Evolutionary conservation across 2,888 invertebrate species (phyloP).

Genomic region (Platerodrilus igneus): DNA sequence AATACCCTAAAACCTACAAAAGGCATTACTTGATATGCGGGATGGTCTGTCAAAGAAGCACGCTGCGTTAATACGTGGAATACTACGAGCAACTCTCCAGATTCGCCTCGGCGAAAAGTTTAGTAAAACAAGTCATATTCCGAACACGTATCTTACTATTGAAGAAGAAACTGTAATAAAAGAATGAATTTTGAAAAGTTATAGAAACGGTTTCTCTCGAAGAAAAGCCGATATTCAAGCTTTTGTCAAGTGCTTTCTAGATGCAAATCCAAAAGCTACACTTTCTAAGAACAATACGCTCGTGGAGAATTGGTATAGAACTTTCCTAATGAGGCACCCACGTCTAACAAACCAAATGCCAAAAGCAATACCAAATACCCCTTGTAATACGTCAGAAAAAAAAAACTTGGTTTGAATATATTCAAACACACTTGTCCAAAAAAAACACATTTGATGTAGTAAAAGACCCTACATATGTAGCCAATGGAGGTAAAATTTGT

Average conservation of each 20-base stretch:
- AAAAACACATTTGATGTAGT: no score
- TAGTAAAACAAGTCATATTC: constrained; percentile 8
- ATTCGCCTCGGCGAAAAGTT: constrained; percentile 7
- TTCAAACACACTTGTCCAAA: no score
- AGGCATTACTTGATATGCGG: no score
- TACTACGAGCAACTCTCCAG: constrained; percentile 2
- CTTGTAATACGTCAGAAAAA: no score
- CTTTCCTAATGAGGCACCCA: constrained; percentile 32
- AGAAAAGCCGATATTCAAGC: constrained; percentile 17
- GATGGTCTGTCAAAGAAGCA: no score
- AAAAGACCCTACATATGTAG: no score
- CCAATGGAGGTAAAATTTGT: no score
- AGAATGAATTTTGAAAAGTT: constrained; percentile 4
- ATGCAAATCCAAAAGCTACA: constrained; percentile 16
- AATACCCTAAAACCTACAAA: no score
- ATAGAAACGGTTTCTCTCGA: constrained; percentile 8
- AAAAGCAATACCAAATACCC: constrained; percentile 32
- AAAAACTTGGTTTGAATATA: no score
- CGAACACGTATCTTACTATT: constrained; percentile 9
- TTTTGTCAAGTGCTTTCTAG: constrained; percentile 18
- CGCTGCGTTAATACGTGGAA: no score
- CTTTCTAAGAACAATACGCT: constrained; percentile 19
- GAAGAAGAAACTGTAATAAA: constrained; percentile 15
- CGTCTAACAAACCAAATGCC: constrained; percentile 25
- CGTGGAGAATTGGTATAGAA: constrained; percentile 30